phyloP scores from a whole-genome alignment of 2,113 vertebrate species.

The Oceanites oceanicus region DNA sequence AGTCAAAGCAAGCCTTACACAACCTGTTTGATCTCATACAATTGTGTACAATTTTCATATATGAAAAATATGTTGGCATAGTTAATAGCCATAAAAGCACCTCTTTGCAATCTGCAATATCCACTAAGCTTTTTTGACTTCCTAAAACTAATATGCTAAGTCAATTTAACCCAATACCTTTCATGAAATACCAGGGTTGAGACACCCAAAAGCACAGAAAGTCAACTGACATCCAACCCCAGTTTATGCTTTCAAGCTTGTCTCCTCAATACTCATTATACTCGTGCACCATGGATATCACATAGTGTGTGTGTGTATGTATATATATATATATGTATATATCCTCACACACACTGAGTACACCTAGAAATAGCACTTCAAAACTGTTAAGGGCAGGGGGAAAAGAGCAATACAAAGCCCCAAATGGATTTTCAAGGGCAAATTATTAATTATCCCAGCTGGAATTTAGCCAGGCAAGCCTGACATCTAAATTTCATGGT shows the following conservation, averaged over 20 bases:
- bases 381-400: background rate
- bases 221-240: background rate
- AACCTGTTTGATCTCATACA: background rate
- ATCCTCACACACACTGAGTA: accelerated
- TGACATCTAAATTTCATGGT: background rate
- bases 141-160: background rate
- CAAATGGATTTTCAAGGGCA: background rate
- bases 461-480: background rate
- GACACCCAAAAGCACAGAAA: background rate
- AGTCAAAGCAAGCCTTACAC: constrained; percentile 10
- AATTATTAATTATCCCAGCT: background rate
- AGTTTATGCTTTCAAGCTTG: background rate
- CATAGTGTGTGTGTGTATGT: background rate
- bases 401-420: background rate
- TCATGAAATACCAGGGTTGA: background rate
- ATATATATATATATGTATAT: background rate
- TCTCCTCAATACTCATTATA: background rate
- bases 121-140: background rate
- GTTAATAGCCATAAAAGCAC: background rate
- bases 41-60: background rate
- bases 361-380: background rate
- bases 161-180: background rate
- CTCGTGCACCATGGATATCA: background rate
- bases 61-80: background rate
- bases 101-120: background rate